Evolutionary conservation across 1,140 invertebrate genomes (phyloP).

Genomic region (Nautilus pompilius): DNA sequence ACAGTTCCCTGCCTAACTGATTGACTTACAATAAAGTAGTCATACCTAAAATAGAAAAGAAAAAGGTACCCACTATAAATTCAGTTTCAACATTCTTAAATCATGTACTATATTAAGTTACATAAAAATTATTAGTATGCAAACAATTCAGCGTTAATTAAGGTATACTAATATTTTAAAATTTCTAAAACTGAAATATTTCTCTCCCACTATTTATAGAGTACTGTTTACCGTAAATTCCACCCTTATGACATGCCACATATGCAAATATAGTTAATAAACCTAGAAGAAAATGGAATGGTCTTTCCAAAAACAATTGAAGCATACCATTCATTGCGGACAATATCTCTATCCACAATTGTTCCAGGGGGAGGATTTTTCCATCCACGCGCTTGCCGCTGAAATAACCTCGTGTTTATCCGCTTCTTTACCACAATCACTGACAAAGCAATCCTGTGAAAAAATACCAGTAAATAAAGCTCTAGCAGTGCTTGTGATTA

Average conservation of each 20-base stretch:
- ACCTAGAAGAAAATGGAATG: too few relatives aligned
- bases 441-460: constrained; percentile 54
- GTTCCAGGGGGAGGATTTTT: constrained; percentile 66
- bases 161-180: too few relatives aligned
- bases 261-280: too few relatives aligned
- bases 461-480: too few relatives aligned
- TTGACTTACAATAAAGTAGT: constrained; percentile 79
- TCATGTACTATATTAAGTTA: too few relatives aligned
- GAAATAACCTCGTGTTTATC: constrained; percentile 74
- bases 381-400: constrained; percentile 6
- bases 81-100: background rate
- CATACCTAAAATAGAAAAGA: constrained; percentile 62
- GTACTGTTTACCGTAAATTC: too few relatives aligned
- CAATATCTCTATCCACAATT: constrained; percentile 76
- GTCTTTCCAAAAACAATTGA: too few relatives aligned
- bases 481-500: too few relatives aligned
- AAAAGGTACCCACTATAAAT: constrained; percentile 2
- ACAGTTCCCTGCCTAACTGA: constrained; percentile 74
- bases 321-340: constrained; percentile 65
- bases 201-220: too few relatives aligned
- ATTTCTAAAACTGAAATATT: too few relatives aligned
- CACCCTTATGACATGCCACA: too few relatives aligned
- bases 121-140: background rate
- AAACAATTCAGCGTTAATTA: too few relatives aligned
- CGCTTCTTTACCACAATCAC: constrained; percentile 87